phyloP scores from a whole-genome alignment of 2,797 vertebrate genomes.

The Dendrocincla tyrannina region DNA sequence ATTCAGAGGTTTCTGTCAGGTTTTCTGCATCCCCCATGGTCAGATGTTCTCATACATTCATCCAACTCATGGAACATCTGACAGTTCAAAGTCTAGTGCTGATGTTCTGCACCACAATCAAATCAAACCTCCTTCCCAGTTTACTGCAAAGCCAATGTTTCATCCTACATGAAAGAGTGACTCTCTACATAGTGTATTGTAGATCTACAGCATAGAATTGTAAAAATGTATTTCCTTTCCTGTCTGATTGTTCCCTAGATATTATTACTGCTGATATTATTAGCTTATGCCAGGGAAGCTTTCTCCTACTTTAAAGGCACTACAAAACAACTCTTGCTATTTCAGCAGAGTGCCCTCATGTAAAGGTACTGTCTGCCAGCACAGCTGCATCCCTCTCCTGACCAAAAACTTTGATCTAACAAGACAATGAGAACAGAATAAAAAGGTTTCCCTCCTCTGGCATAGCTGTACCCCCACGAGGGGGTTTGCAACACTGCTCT shows the following conservation, averaged over 20 bases:
- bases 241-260: neutral
- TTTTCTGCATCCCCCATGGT: neutral
- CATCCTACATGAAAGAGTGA: neutral
- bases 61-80: neutral
- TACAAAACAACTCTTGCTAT: neutral
- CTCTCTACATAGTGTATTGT: neutral
- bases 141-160: neutral
- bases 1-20: neutral
- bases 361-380: neutral
- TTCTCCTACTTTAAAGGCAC: neutral
- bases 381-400: neutral
- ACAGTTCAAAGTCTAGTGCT: neutral
- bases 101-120: neutral
- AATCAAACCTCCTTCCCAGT: neutral
- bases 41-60: neutral
- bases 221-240: neutral
- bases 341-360: rapidly evolving
- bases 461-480: rapidly evolving
- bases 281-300: neutral
- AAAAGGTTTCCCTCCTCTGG: neutral
- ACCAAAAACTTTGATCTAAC: neutral
- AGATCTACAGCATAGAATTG: neutral
- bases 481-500: neutral
- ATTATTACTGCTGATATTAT: neutral
- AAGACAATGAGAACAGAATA: neutral